Evolutionary conservation across 2,113 vertebrate species (phyloP).

Genomic region (Boleophthalmus pectinirostris): DNA sequence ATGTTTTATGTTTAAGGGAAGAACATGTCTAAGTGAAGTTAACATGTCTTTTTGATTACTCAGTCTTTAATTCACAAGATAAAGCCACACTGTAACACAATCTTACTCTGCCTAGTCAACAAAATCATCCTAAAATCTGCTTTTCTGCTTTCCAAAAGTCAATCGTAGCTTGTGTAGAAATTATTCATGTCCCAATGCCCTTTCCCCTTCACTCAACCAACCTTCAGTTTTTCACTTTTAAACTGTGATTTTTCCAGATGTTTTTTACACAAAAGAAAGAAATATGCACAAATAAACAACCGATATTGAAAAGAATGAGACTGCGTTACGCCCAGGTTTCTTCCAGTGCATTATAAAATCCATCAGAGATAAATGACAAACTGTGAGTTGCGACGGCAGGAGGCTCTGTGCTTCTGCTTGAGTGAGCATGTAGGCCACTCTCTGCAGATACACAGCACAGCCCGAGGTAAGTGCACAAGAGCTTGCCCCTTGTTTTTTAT

Average conservation of each 20-base stretch:
- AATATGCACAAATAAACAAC: slow-evolving; percentile 12
- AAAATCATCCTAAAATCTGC: background rate
- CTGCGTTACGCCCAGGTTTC: slow-evolving; percentile 33
- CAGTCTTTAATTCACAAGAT: slow-evolving; percentile 3
- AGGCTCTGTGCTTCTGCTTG: slow-evolving; percentile 69
- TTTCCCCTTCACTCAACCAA: slow-evolving; percentile 4
- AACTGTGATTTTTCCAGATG: background rate
- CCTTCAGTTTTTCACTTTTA: slow-evolving; percentile 7
- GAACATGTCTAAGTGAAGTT: background rate
- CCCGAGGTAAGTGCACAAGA: slow-evolving; percentile 69
- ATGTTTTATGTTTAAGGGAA: background rate
- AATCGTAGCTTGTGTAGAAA: slow-evolving; percentile 30
- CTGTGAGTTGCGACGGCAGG: slow-evolving; percentile 45
- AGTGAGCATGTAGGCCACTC: slow-evolving; percentile 80
- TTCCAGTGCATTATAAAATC: slow-evolving; percentile 49
- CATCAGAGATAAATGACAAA: slow-evolving; percentile 65
- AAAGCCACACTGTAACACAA: background rate
- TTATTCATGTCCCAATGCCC: slow-evolving; percentile 38
- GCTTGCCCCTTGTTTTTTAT: slow-evolving; percentile 35
- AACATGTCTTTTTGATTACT: background rate
- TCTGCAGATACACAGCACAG: slow-evolving; percentile 65
- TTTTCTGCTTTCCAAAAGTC: background rate
- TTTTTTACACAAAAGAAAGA: background rate
- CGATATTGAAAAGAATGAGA: slow-evolving; percentile 12
- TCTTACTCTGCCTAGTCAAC: background rate